Evolutionary conservation across 1,140 invertebrate genomes (phyloP), one percentile per base, ranked within the genome.

Genomic region (Achroia grisella): DNA sequence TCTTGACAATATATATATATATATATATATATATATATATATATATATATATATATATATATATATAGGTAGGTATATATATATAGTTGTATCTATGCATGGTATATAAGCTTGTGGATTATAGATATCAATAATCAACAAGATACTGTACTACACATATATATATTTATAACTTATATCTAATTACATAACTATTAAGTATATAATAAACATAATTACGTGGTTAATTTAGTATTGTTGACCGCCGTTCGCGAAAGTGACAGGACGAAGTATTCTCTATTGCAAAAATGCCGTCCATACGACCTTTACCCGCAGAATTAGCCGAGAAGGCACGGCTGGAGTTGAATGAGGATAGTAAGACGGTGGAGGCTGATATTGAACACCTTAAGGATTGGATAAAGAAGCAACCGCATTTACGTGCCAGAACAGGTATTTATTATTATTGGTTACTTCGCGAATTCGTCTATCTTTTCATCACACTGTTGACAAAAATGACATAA

Each of bases 371-470:
- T 9, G 88, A 89, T 56, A 68, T 92, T 10, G 57, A 85, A 35
- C 71, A 83, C 39, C 70, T 92, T 27, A 86, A 87, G 13, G 83
- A 89, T 12, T 91, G 91, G 90, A 71, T 91, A 12, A 63, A 57
- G 12, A 88, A 90, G 62, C 88, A 90, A 31, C 88, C 89, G 1
- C 89, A 91, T 74, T 61, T 90, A 10, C 79, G 73, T 1, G 72
- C 58, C 4, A 61, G 78, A 46, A 68, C 63, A 59, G 73, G 75
- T 79, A 13, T 52, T 30, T 28, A 10, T 1, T 14, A 15, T 10
- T 33, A 15, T 4, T 15, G 13, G 31, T 33, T 10, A 10, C 8
- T 23, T 2, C 3, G 8, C 17, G 17, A 39, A 6, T 23, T 28
- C 1, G 23, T 6, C 9, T 23, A 23, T 39, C 1, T 39, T 23